Percentiles rank a stretch among this genome's conserved stretches.
phyloP scores from a whole-genome alignment of 2,797 vertebrate genomes.

The Oophaga sylvatica region DNA sequence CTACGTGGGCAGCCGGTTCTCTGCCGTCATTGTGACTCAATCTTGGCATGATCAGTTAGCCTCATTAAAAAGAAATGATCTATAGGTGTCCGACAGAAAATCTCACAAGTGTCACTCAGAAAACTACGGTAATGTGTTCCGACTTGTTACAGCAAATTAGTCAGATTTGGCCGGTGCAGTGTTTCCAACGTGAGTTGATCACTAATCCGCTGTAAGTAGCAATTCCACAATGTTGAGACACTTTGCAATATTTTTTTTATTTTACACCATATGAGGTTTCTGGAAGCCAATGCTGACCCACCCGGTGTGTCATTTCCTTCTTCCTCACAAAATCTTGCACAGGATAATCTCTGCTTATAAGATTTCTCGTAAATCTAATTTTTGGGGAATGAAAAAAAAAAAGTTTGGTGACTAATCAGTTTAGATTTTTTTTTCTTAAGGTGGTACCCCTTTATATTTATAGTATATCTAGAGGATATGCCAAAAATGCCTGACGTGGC shows the following conservation, averaged over 20 bases:
- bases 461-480: too few species aligned
- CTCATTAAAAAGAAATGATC: constrained; percentile 1
- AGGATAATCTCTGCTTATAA: neutral
- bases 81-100: neutral
- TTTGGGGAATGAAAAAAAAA: neutral
- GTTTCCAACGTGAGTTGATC: neutral
- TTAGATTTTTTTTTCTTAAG: neutral
- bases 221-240: neutral
- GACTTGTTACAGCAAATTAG: neutral
- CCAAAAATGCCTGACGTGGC: too few species aligned
- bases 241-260: neutral
- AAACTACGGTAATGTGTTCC: neutral
- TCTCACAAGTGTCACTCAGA: neutral
- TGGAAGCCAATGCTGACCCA: neutral
- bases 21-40: neutral
- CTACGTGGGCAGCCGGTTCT: neutral
- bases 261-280: neutral
- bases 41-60: neutral
- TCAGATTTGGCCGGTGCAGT: neutral
- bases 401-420: neutral
- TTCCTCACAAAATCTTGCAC: neutral
- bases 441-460: neutral
- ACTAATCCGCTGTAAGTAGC: neutral
- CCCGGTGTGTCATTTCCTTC: constrained; percentile 25
- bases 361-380: neutral